These are phyloP conservation scores for Enteromius paludinosus DNA, from an alignment of 2,797 vertebrate species.

Conservation along the genomic window DNA sequence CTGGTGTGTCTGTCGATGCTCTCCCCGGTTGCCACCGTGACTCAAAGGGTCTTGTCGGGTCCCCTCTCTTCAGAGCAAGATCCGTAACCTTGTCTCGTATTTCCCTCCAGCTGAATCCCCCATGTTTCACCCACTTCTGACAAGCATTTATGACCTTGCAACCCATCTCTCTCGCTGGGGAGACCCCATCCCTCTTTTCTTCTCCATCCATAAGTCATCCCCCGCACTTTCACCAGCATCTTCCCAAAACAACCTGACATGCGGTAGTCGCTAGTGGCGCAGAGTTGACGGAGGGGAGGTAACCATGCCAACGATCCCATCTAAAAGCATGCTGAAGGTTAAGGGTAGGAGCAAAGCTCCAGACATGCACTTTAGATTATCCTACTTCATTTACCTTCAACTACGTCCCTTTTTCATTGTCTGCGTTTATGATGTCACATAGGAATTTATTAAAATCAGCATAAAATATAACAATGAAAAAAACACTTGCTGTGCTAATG, in stretches of 20 bases:
- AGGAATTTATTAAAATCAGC: neutral
- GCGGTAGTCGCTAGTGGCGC: slow-evolving; percentile 71
- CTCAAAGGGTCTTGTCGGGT: slow-evolving; percentile 50
- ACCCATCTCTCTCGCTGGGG: slow-evolving; percentile 59
- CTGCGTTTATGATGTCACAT: neutral
- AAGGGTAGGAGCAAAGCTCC: slow-evolving; percentile 2
- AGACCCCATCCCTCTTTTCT: slow-evolving; percentile 62
- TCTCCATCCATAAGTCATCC: slow-evolving; percentile 35
- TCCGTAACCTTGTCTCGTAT: slow-evolving; percentile 57
- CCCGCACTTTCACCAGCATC: slow-evolving; percentile 48
- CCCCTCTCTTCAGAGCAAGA: slow-evolving; percentile 44
- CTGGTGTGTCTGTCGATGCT: slow-evolving; percentile 36
- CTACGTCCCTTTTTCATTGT: neutral
- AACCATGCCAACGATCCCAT: slow-evolving; percentile 76
- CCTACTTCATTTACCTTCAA: neutral
- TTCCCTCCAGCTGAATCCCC: slow-evolving; percentile 37
- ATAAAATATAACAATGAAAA: neutral
- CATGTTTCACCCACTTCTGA: slow-evolving; percentile 56
- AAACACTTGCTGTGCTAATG: neutral
- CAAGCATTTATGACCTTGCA: slow-evolving; percentile 75
- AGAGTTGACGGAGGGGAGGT: slow-evolving; percentile 68
- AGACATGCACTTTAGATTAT: slow-evolving; percentile 6
- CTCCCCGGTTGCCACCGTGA: slow-evolving; percentile 46
- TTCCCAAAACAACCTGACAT: slow-evolving; percentile 77
- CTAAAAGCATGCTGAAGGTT: slow-evolving; percentile 69